Conservation (phyloP, 2,797 vertebrate genomes). For the Intellagama lesueurii region DNA sequence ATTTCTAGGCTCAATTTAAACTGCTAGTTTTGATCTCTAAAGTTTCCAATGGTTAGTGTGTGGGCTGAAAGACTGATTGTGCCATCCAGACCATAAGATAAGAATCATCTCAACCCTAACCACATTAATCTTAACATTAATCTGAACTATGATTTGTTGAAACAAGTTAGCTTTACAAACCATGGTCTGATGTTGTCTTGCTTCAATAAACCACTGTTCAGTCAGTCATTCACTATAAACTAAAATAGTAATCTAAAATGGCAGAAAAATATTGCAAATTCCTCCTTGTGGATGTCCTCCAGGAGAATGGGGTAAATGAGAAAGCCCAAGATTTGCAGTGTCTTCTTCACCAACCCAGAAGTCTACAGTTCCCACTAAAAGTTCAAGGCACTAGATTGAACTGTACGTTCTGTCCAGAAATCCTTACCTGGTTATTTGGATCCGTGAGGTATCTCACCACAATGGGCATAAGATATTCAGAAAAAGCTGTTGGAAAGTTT, state of each 20-base stretch:
- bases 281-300: background rate
- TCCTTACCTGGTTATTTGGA: slow-evolving; percentile 89
- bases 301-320: background rate
- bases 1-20: background rate
- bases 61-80: background rate
- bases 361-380: background rate
- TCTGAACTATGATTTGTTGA: background rate
- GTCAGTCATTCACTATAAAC: background rate
- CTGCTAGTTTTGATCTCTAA: background rate
- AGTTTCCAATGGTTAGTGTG: background rate
- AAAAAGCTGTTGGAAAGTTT: slow-evolving; percentile 87
- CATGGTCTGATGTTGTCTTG: background rate
- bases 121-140: background rate
- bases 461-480: slow-evolving; percentile 89
- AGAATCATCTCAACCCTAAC: background rate
- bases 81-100: background rate
- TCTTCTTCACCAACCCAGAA: background rate
- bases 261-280: background rate
- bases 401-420: background rate
- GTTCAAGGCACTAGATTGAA: background rate
- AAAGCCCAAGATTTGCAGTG: background rate
- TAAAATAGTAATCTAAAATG: background rate
- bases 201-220: slow-evolving; percentile 1
- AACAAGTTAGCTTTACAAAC: background rate
- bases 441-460: slow-evolving; percentile 88